phyloP scores from a whole-genome alignment of 2,888 invertebrate genomes.

The Linhomoeus sp. region DNA sequence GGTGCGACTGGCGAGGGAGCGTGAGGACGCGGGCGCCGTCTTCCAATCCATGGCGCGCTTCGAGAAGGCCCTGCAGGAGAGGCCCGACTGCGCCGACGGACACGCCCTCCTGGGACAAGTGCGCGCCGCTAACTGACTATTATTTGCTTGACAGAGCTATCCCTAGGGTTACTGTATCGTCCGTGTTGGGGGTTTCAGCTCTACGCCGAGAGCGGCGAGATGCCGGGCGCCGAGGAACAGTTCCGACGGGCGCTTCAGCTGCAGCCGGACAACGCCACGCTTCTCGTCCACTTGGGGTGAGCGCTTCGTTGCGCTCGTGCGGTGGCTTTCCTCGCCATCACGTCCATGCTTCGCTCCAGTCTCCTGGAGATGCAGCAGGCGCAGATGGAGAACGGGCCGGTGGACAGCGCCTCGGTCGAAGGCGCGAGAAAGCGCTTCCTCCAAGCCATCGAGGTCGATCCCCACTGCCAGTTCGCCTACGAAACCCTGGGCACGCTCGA shows the following conservation, averaged over 20 bases:
- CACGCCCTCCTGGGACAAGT: slow-evolving; percentile 72
- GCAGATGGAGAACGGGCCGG: slow-evolving; percentile 37
- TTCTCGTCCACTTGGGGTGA: slow-evolving; percentile 63
- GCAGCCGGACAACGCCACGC: slow-evolving; percentile 61
- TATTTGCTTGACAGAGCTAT: background rate
- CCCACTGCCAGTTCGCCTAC: slow-evolving; percentile 78
- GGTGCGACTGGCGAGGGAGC: slow-evolving; percentile 46
- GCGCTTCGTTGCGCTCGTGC: slow-evolving; percentile 2
- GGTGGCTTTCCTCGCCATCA: background rate
- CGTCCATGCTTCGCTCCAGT: slow-evolving; percentile 15
- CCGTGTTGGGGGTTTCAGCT: slow-evolving; percentile 37
- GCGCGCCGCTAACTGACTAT: slow-evolving; percentile 6
- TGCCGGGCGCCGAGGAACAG: slow-evolving; percentile 55
- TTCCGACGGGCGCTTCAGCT: slow-evolving; percentile 58
- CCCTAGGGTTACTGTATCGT: background rate
- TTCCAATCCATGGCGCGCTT: slow-evolving; percentile 34
- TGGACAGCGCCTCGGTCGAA: slow-evolving; percentile 35
- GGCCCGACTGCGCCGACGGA: slow-evolving; percentile 64
- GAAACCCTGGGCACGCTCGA: slow-evolving; percentile 84
- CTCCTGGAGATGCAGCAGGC: slow-evolving; percentile 59
- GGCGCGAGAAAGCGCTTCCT: slow-evolving; percentile 55
- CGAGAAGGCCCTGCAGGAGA: slow-evolving; percentile 51
- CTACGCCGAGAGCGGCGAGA: slow-evolving; percentile 60
- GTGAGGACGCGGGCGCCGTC: slow-evolving; percentile 15
- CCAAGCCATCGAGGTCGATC: slow-evolving; percentile 63